Conservation (phyloP, 2,888 invertebrate species). For the Buathra laborator region DNA sequence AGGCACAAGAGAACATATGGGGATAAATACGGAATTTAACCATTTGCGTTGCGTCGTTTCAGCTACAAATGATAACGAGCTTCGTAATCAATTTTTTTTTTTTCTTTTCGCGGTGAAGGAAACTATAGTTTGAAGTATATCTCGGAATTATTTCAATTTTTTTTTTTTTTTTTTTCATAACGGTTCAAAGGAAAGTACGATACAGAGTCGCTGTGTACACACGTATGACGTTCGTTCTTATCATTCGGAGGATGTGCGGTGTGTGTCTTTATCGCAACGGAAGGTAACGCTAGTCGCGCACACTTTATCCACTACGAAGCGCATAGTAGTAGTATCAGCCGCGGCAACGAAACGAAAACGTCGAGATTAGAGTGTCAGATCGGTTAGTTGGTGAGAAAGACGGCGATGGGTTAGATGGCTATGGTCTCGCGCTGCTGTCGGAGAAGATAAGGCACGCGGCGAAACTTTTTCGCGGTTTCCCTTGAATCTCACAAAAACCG, state of each 20-base stretch:
- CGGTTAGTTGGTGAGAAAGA: conserved; percentile 71
- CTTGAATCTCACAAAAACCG: conserved; percentile 39
- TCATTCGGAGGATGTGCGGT: conserved; percentile 75
- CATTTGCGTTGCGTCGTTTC: background rate
- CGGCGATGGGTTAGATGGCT: conserved; percentile 20
- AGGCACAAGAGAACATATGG: background rate
- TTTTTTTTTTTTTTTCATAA: background rate
- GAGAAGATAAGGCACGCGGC: conserved; percentile 74
- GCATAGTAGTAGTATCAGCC: background rate
- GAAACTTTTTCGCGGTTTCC: conserved; percentile 58
- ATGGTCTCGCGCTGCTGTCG: conserved; percentile 53
- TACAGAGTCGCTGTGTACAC: conserved; percentile 54
- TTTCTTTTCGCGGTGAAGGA: background rate
- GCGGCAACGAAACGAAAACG: conserved; percentile 43
- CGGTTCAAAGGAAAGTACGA: conserved; percentile 23
- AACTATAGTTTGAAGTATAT: background rate
- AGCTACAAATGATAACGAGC: no score
- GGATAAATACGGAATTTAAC: background rate
- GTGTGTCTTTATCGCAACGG: conserved; percentile 76
- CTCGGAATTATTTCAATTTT: background rate
- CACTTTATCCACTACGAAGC: conserved; percentile 64
- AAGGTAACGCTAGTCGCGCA: conserved; percentile 75
- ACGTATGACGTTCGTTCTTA: conserved; percentile 76
- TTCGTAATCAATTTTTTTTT: background rate
- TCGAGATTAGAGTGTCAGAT: conserved; percentile 78